Evolutionary conservation across 1,140 invertebrate species (phyloP), one percentile per base, ranked within the genome.

Genomic region (Scaptomyza pallida): DNA sequence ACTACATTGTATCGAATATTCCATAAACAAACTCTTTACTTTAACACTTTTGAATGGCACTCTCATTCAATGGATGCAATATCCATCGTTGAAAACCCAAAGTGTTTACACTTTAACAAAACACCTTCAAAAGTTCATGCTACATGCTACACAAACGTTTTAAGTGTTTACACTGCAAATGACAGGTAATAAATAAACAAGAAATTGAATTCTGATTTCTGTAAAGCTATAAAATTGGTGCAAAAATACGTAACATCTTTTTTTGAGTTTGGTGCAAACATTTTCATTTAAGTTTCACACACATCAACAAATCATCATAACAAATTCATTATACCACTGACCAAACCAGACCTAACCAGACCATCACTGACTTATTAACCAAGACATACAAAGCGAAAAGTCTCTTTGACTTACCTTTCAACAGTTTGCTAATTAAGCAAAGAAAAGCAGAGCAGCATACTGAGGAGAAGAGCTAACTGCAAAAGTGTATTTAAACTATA

Each of bases 371-470:
- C 0, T 30, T 30, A 30, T 30, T 9, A 30, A 8, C 26, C 33
- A 37, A 37, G 33, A 37, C 33, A 37, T 3, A 37, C 33, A 55
- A 63, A 69, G 47, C n/a, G 2, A 37, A 13, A 17, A 43, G 2
- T 8, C 35, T 23, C 40, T 6, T 40, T 48, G 26, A 13, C 45
- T 30, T 51, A 30, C 26, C 8, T 30, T 30, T 30, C 26, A 9
- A 30, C 26, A 30, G 50, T 82, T 71, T 47, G 45, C 64, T 75
- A 62, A 75, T 43, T 78, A 67, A 68, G 47, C n/a, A n/a, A n/a
- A n/a, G n/a, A n/a, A n/a, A 26, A 2, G 21, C 45, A 44, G 43
- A 63, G 43, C 43, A 19, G 26, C 10, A 10, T 10, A 33, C 23
- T 1, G 30, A 33, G 30, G 3, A 43, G 26, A 17, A 50, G 6